Base-by-base conservation (phyloP, 2,888 invertebrate genomes). In the Mimachlamys varia region DNA sequence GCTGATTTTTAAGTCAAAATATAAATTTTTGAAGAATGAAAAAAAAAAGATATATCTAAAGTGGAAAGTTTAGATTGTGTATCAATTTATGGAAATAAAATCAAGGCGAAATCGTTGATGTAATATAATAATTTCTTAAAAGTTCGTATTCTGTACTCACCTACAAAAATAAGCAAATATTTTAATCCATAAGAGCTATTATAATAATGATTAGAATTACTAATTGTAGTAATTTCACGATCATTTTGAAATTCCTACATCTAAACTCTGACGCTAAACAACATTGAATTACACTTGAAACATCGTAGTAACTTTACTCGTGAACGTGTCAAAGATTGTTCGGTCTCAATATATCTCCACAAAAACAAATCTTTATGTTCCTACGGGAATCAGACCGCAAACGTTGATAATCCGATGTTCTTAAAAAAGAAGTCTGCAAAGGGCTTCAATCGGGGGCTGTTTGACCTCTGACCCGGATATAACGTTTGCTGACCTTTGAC, bases 351-450 rank as follows among this genome's bases (percentile, higher is more conserved):
- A 76, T 76, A 76, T 76, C 76, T 76, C 76, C 76, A 76, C 13
- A 76, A 76, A 27, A 76, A 76, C 76, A 27, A 15, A 76, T 76
- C 76, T 76, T 76, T 76, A 76, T 76, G 76, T 76, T 76, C 76
- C 76, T 27, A 76, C 33, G 12, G 27, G 76, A 76, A 76, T 76
- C 76, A 76, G 76, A 76, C 76, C 76, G 76, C 76, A 76, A 76
- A 76, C 27, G 33, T 27, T 76, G 76, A 76, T 76, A 76, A 76
- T 76, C 76, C 76, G 12, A 33, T 27, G 33, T 76, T 76, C 76
- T 76, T 27, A 76, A 76, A 22, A 76, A 76, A 76, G 76, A 27
- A 76, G 53, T 76, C 33, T 76, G 33, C 12, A 76, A 76, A 76
- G 76, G 76, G 76, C 76, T 76, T 76, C 76, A 76, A 76, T 33